Evolutionary conservation across 2,797 vertebrate species (phyloP), one percentile per base, ranked within the genome.

Genomic region (Melanotaenia boesemani): DNA sequence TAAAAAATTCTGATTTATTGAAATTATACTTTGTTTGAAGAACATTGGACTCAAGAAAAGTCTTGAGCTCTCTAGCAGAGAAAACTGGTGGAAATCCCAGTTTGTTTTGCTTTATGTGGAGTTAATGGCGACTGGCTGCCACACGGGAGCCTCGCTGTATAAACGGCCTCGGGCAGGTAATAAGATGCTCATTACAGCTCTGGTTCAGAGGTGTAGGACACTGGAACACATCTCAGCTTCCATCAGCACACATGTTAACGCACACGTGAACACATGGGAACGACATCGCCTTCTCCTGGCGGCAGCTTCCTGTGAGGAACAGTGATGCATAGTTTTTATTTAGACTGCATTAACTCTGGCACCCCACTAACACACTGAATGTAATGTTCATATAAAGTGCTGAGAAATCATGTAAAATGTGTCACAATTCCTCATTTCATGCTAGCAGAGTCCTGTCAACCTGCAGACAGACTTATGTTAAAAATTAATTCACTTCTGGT

Each of bases 151-250:
- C n/a, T n/a, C n/a, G 67, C 8, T 22, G 34, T 20, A 11, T 24
- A n/a, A 62, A 65, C 22, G 11, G 76, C 79, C 67, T 62, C 0
- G 73, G 79, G 62, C 55, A 58, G 72, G 63, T 62, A 32, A 66
- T 50, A 72, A 41, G 52, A 57, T n/a, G 55, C 77, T 74, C 55
- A 2, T 36, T 52, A 30, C 68, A 36, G 34, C 2, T 20, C 48
- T 39, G 7, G 67, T 30, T 55, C 60, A 78, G 61, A 70, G 65
- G 65, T 72, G 63, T 3, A 78, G 70, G 71, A 77, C 72, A 13
- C 55, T 8, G 12, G 41, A 44, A 16, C 41, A 70, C 67, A 48
- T 24, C 79, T 41, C 20, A 46, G 63, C 75, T 70, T 22, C n/a
- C 16, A 5, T 34, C 2, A 41, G 15, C 39, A 41, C 37, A 12